phyloP scores from a whole-genome alignment of 37 sponge, comb jelly and placozoan species.

The Crambe crambe region DNA sequence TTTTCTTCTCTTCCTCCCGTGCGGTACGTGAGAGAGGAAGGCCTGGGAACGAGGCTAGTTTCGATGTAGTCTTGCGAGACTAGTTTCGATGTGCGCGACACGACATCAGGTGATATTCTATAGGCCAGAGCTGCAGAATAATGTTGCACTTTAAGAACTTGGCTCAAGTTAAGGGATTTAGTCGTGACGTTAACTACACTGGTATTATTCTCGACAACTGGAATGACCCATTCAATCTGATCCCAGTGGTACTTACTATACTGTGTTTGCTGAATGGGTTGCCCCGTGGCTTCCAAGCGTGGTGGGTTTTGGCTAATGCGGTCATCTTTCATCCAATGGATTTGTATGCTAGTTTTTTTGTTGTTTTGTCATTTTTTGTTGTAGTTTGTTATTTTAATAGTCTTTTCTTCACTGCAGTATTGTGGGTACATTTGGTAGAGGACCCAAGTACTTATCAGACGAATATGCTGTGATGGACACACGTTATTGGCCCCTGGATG shows the following conservation, averaged over 20 bases:
- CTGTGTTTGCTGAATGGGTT: conserved; percentile 1
- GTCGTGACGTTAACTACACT: conserved; percentile 62
- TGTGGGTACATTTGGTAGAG: conserved; percentile 59
- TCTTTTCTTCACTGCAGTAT: conserved; percentile 31
- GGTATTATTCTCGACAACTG: conserved; percentile 49
- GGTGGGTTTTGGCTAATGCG: conserved; percentile 57
- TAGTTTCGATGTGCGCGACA: too few species aligned
- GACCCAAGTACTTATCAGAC: conserved; percentile 72
- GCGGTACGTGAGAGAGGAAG: too few species aligned
- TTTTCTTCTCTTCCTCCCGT: too few species aligned
- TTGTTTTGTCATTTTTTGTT: too few species aligned
- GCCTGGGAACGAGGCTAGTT: too few species aligned
- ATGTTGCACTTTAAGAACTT: too few species aligned
- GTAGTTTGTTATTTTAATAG: too few species aligned
- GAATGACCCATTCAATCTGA: conserved; percentile 44
- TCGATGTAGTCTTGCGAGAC: too few species aligned
- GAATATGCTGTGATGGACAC: conserved; percentile 79
- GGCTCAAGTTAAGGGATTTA: conserved; percentile 19
- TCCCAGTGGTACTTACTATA: conserved; percentile 28
- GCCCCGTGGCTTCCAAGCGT: conserved; percentile 11
- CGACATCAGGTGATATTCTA: too few species aligned
- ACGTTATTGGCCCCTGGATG: conserved; percentile 70
- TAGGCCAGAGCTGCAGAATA: too few species aligned
- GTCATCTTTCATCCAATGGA: conserved; percentile 68
- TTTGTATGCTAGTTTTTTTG: conserved; percentile 25